These are phyloP conservation scores for Adelphocoris suturalis DNA, from an alignment of 2,888 invertebrate genomes.

Conservation along the genomic window DNA sequence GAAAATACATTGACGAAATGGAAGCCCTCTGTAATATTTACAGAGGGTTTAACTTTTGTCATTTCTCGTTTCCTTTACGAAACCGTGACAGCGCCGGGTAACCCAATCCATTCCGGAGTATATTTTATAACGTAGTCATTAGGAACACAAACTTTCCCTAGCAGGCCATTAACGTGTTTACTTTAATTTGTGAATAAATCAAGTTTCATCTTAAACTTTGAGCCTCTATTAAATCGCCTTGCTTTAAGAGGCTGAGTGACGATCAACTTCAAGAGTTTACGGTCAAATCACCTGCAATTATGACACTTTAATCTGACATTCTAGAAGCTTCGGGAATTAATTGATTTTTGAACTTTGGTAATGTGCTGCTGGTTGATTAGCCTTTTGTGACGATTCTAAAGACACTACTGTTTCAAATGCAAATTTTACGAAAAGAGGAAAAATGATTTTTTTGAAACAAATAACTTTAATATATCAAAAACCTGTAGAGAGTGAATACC, in stretches of 20 bases:
- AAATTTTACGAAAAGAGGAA: too few relatives aligned
- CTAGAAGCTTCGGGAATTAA: too few relatives aligned
- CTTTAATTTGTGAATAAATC: constrained; percentile 55
- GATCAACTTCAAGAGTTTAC: background rate
- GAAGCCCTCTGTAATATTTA: too few relatives aligned
- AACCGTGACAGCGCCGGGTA: constrained; percentile 14
- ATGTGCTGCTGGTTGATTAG: too few relatives aligned
- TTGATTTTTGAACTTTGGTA: too few relatives aligned
- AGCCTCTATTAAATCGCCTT: background rate
- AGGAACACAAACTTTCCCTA: constrained; percentile 47
- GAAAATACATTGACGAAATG: too few relatives aligned
- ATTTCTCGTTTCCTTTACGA: background rate
- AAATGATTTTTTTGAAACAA: too few relatives aligned
- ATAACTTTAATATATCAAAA: too few relatives aligned
- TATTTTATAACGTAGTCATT: constrained; percentile 42
- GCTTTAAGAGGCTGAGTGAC: background rate
- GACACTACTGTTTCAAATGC: too few relatives aligned
- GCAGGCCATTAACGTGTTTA: constrained; percentile 50
- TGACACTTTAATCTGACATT: background rate
- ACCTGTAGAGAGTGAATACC: too few relatives aligned
- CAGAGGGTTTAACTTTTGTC: too few relatives aligned
- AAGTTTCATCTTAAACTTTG: constrained; percentile 8
- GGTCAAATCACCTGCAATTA: background rate
- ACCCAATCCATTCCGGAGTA: background rate
- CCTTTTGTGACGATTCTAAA: too few relatives aligned